Percentiles rank a stretch among this genome's conserved stretches.
Evolutionary conservation across 2,888 invertebrate species (phyloP).

Genomic region (Temnothorax ravouxi): DNA sequence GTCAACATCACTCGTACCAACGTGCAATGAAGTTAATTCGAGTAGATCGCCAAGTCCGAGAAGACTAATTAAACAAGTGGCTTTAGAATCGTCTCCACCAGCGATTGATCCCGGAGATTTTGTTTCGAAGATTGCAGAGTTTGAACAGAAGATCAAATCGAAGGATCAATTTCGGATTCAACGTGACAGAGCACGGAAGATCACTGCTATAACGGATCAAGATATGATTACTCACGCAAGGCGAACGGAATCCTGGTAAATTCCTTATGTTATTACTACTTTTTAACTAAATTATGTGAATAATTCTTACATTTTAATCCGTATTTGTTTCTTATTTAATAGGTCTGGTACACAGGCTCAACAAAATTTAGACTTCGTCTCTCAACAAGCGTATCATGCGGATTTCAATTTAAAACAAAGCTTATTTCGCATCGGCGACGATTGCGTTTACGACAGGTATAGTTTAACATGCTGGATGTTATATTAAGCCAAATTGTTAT

Average conservation of each 20-base stretch:
- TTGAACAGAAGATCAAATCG: constrained; percentile 78
- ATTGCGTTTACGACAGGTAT: constrained; percentile 90
- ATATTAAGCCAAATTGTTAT: constrained; percentile 1
- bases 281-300: not conserved
- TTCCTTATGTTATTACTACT: not conserved
- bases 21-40: constrained; percentile 77
- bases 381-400: constrained; percentile 87
- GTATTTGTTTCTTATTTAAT: constrained; percentile 28
- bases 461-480: constrained; percentile 62
- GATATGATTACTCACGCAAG: constrained; percentile 87
- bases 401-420: constrained; percentile 88
- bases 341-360: constrained; percentile 83
- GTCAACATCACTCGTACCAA: constrained; percentile 77
- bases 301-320: constrained; percentile 20
- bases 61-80: constrained; percentile 90
- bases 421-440: constrained; percentile 90
- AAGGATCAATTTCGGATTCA: constrained; percentile 86
- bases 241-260: constrained; percentile 81
- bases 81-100: constrained; percentile 90
- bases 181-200: constrained; percentile 87
- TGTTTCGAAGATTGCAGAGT: constrained; percentile 76
- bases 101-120: constrained; percentile 79
- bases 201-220: constrained; percentile 85
- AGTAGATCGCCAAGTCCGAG: constrained; percentile 89
- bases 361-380: constrained; percentile 82